Percentiles rank a stretch among this genome's conserved stretches.
Conservation (phyloP, 64 coral and sea anemone species). For the Stylophora pistillata region DNA sequence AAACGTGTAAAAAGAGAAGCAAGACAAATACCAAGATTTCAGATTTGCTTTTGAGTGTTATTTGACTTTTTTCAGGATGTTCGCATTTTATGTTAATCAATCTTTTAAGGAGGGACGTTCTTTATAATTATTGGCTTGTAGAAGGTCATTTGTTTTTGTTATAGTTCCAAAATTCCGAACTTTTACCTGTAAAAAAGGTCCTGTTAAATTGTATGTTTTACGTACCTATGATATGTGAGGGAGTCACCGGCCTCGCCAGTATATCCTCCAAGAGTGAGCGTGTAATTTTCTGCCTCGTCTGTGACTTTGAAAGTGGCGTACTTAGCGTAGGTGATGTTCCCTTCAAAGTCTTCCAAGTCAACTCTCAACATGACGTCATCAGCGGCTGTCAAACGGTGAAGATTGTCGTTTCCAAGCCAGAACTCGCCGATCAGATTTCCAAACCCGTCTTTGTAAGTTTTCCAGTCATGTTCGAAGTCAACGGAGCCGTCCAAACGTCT, state of each 20-base stretch:
- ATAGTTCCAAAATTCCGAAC: no score
- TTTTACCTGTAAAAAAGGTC: no score
- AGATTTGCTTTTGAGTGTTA: no score
- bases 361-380: background rate
- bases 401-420: conserved; percentile 18
- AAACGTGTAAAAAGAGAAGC: no score
- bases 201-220: background rate
- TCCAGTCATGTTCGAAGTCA: background rate
- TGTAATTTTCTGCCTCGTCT: background rate
- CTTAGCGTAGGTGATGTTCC: background rate
- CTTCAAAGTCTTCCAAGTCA: conserved; percentile 1
- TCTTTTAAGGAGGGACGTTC: no score
- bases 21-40: no score
- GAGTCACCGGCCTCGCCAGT: background rate
- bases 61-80: no score
- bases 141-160: no score
- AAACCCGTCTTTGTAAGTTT: background rate
- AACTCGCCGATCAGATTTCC: background rate
- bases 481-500: background rate
- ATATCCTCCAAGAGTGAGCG: conserved; percentile 5
- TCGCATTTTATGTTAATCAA: no score
- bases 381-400: background rate
- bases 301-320: background rate
- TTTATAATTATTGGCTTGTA: no score
- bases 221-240: background rate